Conservation (phyloP, 35 echinoderm and acorn worm genomes). For the Diadema setosum region DNA sequence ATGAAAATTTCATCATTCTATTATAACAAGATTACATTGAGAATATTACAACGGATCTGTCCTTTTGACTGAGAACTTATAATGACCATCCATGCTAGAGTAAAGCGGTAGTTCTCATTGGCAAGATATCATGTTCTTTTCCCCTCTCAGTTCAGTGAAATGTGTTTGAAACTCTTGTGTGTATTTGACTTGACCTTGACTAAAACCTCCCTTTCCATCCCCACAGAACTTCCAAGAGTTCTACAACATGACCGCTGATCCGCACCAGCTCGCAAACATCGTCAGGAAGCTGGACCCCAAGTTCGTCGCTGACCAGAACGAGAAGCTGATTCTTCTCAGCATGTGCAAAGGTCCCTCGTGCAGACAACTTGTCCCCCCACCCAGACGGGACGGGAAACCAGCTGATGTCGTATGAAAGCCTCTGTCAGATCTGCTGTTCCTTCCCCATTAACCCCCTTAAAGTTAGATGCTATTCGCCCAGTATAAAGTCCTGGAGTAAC, state of each 20-base stretch:
- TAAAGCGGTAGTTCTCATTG: too few relatives aligned
- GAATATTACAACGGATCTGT: too few relatives aligned
- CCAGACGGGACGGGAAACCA: not conserved
- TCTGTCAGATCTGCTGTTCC: not conserved
- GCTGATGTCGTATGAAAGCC: not conserved
- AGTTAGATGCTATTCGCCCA: not conserved
- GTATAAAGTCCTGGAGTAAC: not conserved
- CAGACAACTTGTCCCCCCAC: not conserved
- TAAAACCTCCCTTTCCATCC: too few relatives aligned
- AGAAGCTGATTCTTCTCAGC: constrained; percentile 63
- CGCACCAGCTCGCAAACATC: constrained; percentile 77
- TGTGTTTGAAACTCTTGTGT: too few relatives aligned
- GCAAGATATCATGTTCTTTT: too few relatives aligned
- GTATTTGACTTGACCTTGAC: too few relatives aligned
- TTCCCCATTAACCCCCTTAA: too few relatives aligned
- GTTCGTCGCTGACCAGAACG: constrained; percentile 23
- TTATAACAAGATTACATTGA: too few relatives aligned
- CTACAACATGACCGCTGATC: constrained; percentile 76
- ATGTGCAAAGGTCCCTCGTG: constrained; percentile 77
- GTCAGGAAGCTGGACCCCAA: constrained; percentile 32
- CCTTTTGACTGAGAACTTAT: too few relatives aligned
- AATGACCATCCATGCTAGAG: too few relatives aligned
- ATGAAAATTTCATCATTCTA: too few relatives aligned
- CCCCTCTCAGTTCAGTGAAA: too few relatives aligned
- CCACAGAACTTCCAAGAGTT: constrained; percentile 89